Evolutionary conservation across 1,140 invertebrate species (phyloP), one percentile per base, ranked within the genome.

Genomic region (Cepaea nemoralis): DNA sequence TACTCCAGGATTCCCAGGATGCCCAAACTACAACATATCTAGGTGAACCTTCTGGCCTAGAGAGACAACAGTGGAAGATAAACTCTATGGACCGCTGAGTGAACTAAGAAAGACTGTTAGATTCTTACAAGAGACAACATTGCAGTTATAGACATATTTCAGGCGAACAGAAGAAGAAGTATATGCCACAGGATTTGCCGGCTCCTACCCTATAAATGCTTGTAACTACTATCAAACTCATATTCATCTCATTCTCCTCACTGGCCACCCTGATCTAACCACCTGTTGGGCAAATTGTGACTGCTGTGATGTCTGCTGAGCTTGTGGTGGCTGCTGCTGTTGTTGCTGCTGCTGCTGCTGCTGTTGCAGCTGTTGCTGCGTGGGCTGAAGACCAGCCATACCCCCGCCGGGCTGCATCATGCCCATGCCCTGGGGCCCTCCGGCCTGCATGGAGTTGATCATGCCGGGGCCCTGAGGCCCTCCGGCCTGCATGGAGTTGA

Each of bases 201-300:
- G n/a, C n/a, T n/a, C n/a, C n/a, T n/a, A n/a, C n/a, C n/a, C n/a
- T n/a, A n/a, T n/a, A n/a, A n/a, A n/a, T n/a, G n/a, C n/a, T n/a
- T n/a, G n/a, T n/a, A n/a, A n/a, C n/a, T n/a, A n/a, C n/a, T n/a
- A n/a, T n/a, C n/a, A n/a, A 8, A 55, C 50, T 22, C n/a, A 55
- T 27, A 42, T 40, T 71, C 40, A n/a, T 40, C 37, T 39, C 35
- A 71, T 39, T 12, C 69, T 31, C 35, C 31, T 5, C 33, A 24
- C 69, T 70, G 22, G 40, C 70, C 75, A 70, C 19, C 48, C n/a
- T 74, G 96, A 59, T 93, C 94, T 59, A 93, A 70, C 40, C 19
- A 70, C 69, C 69, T 70, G 69, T 33, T 69, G 67, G 31, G 14
- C 24, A 35, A 33, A 69, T 69, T 27, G 16, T 35, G 37, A 69